Evolutionary conservation across 2,797 vertebrate genomes (phyloP).

Genomic region (Percopsis omiscomaycus): DNA sequence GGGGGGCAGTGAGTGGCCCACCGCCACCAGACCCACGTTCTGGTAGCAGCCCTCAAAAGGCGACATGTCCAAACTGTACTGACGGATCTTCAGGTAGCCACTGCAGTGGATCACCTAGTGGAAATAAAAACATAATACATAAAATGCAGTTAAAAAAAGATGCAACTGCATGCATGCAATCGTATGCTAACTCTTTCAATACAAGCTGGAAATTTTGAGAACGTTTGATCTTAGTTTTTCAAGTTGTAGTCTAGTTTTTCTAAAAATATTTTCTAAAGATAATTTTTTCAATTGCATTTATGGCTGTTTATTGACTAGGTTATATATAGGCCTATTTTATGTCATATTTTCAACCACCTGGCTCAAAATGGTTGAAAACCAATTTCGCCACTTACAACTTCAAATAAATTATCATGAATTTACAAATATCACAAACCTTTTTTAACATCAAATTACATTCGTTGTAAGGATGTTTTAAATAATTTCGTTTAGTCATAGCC

Average conservation of each 20-base stretch:
- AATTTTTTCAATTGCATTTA: too few relatives aligned
- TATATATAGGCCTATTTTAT: neutral
- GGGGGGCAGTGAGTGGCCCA: conserved; percentile 95
- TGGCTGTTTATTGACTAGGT: neutral
- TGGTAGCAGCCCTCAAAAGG: conserved; percentile 98
- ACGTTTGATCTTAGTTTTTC: neutral
- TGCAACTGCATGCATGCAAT: too few relatives aligned
- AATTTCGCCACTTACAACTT: neutral
- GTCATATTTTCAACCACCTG: neutral
- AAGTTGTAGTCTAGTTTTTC: neutral
- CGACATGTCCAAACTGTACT: conserved; percentile 97
- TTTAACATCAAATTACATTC: too few relatives aligned
- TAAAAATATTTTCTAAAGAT: neutral
- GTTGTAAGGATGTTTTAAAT: too few relatives aligned
- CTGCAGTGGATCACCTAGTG: conserved; percentile 96
- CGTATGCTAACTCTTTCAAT: too few relatives aligned
- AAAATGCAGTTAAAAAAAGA: neutral
- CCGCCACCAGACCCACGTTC: conserved; percentile 96
- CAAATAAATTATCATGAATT: neutral
- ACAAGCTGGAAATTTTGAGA: too few relatives aligned
- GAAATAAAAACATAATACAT: too few relatives aligned
- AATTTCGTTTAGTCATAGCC: neutral
- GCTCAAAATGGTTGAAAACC: too few relatives aligned
- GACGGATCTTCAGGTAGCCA: conserved; percentile 97
- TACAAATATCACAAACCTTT: too few relatives aligned